Base-by-base conservation (phyloP, 2,113 vertebrate species). In the Diphyllodes magnificus region DNA sequence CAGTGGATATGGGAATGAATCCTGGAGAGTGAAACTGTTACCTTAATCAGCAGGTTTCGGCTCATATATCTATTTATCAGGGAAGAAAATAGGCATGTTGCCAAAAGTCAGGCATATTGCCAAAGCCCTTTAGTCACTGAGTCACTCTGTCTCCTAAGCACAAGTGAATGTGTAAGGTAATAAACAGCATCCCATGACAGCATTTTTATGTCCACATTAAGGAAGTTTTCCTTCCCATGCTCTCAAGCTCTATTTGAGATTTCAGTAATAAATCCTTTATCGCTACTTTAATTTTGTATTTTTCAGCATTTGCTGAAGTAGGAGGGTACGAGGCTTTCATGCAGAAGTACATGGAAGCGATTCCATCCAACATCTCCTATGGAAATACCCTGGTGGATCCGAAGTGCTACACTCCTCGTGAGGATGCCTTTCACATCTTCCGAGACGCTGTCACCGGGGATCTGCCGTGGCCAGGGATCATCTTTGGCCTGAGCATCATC, bases 371-470 rank as follows among this genome's bases (percentile, higher is more conserved):
- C 3, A 6, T 45, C 51, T 50, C 94, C 24, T 63, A 94, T 1
- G 96, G 70, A 10, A 80, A 94, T 1, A 2, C 0, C 1, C 96
- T 95, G 9, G 8, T 98, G 82, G 70, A 82, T 2, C 2, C 56
- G 2, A 0, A 45, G 1, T 99, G 99, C 95, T 99, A 99, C 88
- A 95, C 82, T 1, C 99, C 99, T 2, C 98, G 98, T 7, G 0
- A 73, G 0, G 99, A 99, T 39, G 72, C 99, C 49, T 99, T 99
- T 82, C 99, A 99, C 89, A 92, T 99, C 83, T 99, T 99, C 85
- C 97, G 99, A 37, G 97, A 99, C 24, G 75, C 99, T 0, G 3
- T 98, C 57, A 98, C 7, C 0, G 99, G 99, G 19, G 99, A 99
- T 86, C 9, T 99, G 84, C 99, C 99, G 0, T 99, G 99, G 99